phyloP scores from a whole-genome alignment of 2,888 invertebrate genomes.

The Drosophila sordidapex region DNA sequence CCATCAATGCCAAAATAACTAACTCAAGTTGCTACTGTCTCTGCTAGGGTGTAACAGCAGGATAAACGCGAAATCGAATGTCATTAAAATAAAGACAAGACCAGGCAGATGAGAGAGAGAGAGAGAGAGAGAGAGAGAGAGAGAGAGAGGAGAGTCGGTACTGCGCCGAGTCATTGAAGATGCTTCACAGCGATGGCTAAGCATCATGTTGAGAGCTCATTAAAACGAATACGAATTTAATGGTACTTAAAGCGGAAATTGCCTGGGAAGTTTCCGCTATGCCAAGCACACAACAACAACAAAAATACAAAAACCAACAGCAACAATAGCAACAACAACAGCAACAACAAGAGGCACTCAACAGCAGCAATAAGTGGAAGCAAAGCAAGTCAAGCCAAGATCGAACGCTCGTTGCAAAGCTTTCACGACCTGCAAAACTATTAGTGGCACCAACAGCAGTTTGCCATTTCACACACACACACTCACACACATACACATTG shows the following conservation, averaged over 20 bases:
- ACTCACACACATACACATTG: neutral
- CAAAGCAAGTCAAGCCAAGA: slow-evolving; percentile 54
- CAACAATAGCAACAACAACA: slow-evolving; percentile 5
- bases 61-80: slow-evolving; percentile 72
- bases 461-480: slow-evolving; percentile 12
- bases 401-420: slow-evolving; percentile 70
- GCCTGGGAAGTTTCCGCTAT: slow-evolving; percentile 78
- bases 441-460: slow-evolving; percentile 67
- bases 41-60: slow-evolving; percentile 32
- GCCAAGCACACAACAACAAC: slow-evolving; percentile 55
- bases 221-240: slow-evolving; percentile 80
- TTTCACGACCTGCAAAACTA: slow-evolving; percentile 77
- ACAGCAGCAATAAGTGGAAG: slow-evolving; percentile 14
- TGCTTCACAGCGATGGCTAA: slow-evolving; percentile 32
- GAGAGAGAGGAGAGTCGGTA: neutral
- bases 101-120: neutral
- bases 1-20: slow-evolving; percentile 42
- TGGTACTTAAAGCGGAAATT: slow-evolving; percentile 81
- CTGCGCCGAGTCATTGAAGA: slow-evolving; percentile 32
- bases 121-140: neutral
- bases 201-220: slow-evolving; percentile 80
- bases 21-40: slow-evolving; percentile 25
- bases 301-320: slow-evolving; percentile 11
- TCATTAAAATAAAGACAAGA: slow-evolving; percentile 71
- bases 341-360: slow-evolving; percentile 25